Evolutionary conservation across 2,113 vertebrate species (phyloP).

Genomic region (Antennarius striatus): DNA sequence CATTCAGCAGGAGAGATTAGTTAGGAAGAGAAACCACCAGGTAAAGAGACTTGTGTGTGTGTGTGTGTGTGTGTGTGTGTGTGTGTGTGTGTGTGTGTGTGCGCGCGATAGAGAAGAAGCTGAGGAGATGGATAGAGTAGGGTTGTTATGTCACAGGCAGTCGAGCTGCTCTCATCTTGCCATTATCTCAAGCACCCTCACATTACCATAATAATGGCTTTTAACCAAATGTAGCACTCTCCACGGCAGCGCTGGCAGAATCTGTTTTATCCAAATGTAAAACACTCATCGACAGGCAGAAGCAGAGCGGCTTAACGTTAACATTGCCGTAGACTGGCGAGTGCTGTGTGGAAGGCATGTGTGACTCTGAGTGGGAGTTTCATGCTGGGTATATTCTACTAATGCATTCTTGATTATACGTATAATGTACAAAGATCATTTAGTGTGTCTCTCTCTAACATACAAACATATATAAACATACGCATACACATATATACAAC

Average conservation of each 20-base stretch:
- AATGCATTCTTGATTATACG: slow-evolving; percentile 60
- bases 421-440: slow-evolving; percentile 58
- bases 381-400: slow-evolving; percentile 54
- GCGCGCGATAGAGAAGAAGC: slow-evolving; percentile 60
- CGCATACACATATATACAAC: not conserved
- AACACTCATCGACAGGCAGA: slow-evolving; percentile 70
- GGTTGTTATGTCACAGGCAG: slow-evolving; percentile 79
- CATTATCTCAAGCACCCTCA: slow-evolving; percentile 81
- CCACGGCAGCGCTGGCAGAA: slow-evolving; percentile 71
- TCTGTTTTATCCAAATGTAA: slow-evolving; percentile 77
- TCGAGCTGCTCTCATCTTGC: slow-evolving; percentile 80
- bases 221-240: slow-evolving; percentile 82
- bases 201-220: slow-evolving; percentile 84
- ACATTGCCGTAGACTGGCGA: slow-evolving; percentile 56
- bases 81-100: slow-evolving; percentile 23
- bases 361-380: slow-evolving; percentile 74
- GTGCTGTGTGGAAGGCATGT: slow-evolving; percentile 59
- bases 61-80: slow-evolving; percentile 1
- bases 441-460: slow-evolving; percentile 8
- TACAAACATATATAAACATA: not conserved
- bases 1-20: slow-evolving; percentile 57
- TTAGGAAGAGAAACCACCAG: slow-evolving; percentile 51
- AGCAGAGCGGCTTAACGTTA: slow-evolving; percentile 67
- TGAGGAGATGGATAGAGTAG: slow-evolving; percentile 71
- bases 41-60: slow-evolving; percentile 22